Percentiles rank a stretch among this genome's conserved stretches.
phyloP scores from a whole-genome alignment of 2,888 invertebrate species.

The Drosophila diplacantha region DNA sequence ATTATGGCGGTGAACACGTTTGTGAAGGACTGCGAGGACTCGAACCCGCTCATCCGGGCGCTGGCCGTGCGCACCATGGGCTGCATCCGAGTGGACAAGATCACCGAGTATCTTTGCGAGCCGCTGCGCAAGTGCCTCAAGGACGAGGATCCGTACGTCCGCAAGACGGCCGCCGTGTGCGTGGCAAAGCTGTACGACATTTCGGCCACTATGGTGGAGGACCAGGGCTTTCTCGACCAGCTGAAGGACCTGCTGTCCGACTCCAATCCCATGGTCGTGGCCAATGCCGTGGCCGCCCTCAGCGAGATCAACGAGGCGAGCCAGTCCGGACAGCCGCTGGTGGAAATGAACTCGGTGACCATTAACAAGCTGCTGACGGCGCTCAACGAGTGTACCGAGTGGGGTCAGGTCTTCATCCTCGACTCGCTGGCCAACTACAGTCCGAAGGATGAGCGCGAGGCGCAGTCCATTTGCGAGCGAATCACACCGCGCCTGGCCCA shows the following conservation, averaged over 20 bases:
- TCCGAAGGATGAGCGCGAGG: slow-evolving; percentile 97
- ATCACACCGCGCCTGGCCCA: slow-evolving; percentile 98
- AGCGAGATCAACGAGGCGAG: slow-evolving; percentile 99
- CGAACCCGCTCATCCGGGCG: slow-evolving; percentile 98
- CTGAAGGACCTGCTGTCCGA: slow-evolving; percentile 97
- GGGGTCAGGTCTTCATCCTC: slow-evolving; percentile 99
- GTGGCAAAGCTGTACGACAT: slow-evolving; percentile 99
- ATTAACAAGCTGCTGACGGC: slow-evolving; percentile 99
- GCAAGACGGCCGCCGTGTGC: slow-evolving; percentile 99
- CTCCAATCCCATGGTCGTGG: slow-evolving; percentile 99
- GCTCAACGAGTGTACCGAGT: slow-evolving; percentile 99
- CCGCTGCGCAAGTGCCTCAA: slow-evolving; percentile 95
- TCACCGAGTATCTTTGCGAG: slow-evolving; percentile 99
- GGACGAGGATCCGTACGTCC: slow-evolving; percentile 97
- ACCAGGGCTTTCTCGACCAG: slow-evolving; percentile 97
- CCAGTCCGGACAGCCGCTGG: slow-evolving; percentile 94
- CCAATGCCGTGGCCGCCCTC: slow-evolving; percentile 98
- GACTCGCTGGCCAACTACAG: slow-evolving; percentile 98
- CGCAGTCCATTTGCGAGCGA: slow-evolving; percentile 98
- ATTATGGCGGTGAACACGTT: slow-evolving; percentile 99
- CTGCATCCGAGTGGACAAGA: slow-evolving; percentile 99
- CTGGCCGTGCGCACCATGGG: slow-evolving; percentile 99
- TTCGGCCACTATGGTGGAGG: slow-evolving; percentile 83
- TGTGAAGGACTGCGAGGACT: slow-evolving; percentile 99
- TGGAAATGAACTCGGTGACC: slow-evolving; percentile 97